Base-by-base conservation (phyloP, 2,888 invertebrate genomes). In the Agrotis clavis region DNA sequence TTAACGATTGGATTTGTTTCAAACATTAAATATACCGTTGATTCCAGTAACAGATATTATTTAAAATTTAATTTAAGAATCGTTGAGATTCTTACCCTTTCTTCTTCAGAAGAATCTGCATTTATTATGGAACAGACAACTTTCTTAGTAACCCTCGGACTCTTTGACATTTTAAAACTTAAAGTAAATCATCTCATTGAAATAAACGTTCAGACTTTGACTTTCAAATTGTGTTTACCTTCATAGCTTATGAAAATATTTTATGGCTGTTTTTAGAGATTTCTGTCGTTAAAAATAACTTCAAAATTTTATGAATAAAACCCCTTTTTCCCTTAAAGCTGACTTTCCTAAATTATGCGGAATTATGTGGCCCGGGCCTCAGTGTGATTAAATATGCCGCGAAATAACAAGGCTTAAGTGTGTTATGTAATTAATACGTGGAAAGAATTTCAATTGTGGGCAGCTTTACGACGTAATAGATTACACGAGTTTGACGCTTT, bases 361-460 rank as follows among this genome's bases (percentile, higher is more conserved):
- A 59, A 72, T 73, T 72, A 72, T 77, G 57, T 45, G 21, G 60
- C 61, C 80, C 64, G 21, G 60, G 59, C 80, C 64, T 59, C 45
- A 16, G 56, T 64, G 54, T 75, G 61, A 79, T 79, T 75, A 79
- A 79, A 83, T 83, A 75, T 65, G 51, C 53, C 60, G 41, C 65
- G 63, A 48, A 4, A 64, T 69, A 71, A 75, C 76, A 59, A 78
- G 54, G 59, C 70, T 62, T 63, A 72, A 35, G 71, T 62, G 57
- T 75, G 47, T 77, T 60, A 45, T 75, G 54, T 75, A 69, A 79
- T 79, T 65, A 71, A 66, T 65, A 67, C 53, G 47, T 56, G 67
- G n/a, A 69, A 78, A 75, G 56, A 69, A 74, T 69, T 67, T 63
- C 25, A 63, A 71, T 66, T 60, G 59, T 18, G 66, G 64, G 4